Conservation (phyloP, 2,113 vertebrate species). For the Jacana jacana region DNA sequence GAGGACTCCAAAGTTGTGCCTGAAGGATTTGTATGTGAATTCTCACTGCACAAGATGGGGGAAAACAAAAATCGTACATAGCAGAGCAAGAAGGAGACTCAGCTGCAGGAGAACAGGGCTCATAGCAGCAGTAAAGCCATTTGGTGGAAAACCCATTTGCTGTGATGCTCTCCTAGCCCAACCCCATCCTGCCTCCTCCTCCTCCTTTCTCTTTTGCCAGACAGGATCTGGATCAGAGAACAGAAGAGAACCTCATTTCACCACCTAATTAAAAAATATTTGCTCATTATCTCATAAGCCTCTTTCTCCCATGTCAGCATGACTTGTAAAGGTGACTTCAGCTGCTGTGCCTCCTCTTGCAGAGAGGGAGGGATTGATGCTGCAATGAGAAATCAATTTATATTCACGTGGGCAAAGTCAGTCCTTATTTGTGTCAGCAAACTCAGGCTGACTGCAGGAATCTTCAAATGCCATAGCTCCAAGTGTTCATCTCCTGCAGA, state of each 20-base stretch:
- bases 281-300: not conserved
- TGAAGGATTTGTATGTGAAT: not conserved
- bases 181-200: not conserved
- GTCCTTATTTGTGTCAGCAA: constrained; percentile 8
- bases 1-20: not conserved
- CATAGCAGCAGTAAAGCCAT: not conserved
- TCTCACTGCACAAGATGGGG: not conserved
- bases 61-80: not conserved
- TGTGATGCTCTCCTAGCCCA: not conserved
- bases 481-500: not conserved
- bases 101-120: not conserved
- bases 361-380: not conserved
- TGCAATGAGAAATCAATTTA: constrained; percentile 35
- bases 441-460: not conserved
- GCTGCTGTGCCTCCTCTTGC: not conserved
- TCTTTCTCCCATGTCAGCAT: not conserved
- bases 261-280: constrained; percentile 1
- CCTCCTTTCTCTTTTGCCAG: not conserved
- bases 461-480: not conserved
- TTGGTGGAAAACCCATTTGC: not conserved
- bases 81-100: not conserved
- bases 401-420: constrained; percentile 14
- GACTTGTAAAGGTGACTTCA: constrained; percentile 10
- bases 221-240: not conserved
- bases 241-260: not conserved